These are phyloP conservation scores for Lampris megalopsis DNA, from an alignment of 2,113 vertebrate species.

Conservation along the genomic window DNA sequence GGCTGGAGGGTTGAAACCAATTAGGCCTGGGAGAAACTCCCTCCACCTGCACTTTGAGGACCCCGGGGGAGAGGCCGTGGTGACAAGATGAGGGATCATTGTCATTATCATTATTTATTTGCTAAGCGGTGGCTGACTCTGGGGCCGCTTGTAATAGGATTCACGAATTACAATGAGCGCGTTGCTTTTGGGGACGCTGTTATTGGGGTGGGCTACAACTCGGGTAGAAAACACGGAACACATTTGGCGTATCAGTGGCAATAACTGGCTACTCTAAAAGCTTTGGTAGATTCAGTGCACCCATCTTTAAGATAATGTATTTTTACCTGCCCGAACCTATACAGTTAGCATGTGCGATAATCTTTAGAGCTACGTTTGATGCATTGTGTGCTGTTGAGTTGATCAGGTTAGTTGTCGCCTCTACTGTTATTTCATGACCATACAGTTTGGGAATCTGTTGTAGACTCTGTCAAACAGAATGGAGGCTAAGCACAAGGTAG, in stretches of 20 bases:
- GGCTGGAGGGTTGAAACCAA: constrained; percentile 82
- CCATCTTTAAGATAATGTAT: constrained; percentile 50
- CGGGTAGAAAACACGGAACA: constrained; percentile 39
- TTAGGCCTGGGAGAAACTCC: constrained; percentile 77
- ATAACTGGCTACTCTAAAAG: constrained; percentile 33
- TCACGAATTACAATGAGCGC: constrained; percentile 79
- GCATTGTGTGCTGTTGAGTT: neutral
- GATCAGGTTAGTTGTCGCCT: neutral
- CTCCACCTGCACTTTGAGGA: constrained; percentile 73
- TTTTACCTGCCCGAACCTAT: constrained; percentile 19
- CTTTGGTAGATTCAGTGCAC: neutral
- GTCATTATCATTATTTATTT: constrained; percentile 89
- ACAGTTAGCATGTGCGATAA: constrained; percentile 50
- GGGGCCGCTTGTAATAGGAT: constrained; percentile 83
- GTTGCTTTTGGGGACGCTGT: constrained; percentile 59
- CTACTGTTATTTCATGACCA: neutral
- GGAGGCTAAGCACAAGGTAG: too few species aligned
- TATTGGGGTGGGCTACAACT: constrained; percentile 40
- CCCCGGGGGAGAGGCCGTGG: constrained; percentile 73
- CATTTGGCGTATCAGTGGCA: constrained; percentile 37
- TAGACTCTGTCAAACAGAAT: too few species aligned
- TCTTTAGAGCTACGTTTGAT: too few species aligned
- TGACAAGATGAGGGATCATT: constrained; percentile 87
- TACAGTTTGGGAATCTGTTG: too few species aligned
- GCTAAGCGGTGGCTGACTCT: constrained; percentile 83